Evolutionary conservation across 2,888 invertebrate genomes (phyloP).

Genomic region (Marronus borbonicus): DNA sequence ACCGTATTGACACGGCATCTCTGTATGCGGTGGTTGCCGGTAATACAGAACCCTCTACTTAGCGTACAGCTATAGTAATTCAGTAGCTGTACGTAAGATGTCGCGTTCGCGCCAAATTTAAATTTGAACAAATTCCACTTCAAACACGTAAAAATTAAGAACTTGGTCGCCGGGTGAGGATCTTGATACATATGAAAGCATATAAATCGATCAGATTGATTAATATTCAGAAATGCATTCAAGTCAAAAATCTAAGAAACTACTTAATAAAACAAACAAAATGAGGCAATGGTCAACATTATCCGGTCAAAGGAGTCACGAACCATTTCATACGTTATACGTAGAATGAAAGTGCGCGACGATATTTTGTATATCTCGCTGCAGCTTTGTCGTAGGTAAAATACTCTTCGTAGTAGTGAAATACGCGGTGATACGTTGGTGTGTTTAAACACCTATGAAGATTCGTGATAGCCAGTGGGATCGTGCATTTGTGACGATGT

Average conservation of each 20-base stretch:
- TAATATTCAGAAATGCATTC: too few species aligned
- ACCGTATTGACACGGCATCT: neutral
- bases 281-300: too few species aligned
- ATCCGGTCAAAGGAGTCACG: too few species aligned
- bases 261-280: too few species aligned
- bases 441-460: neutral
- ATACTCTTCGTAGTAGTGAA: conserved; percentile 6
- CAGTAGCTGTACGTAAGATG: neutral
- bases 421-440: neutral
- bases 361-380: neutral
- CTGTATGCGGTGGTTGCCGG: neutral
- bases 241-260: too few species aligned
- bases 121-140: neutral
- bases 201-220: too few species aligned
- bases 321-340: too few species aligned
- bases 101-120: neutral
- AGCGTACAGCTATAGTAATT: neutral
- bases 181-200: too few species aligned
- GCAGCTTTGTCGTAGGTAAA: neutral
- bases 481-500: conserved; percentile 15
- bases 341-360: conserved; percentile 2
- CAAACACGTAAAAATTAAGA: too few species aligned
- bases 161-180: too few species aligned
- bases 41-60: neutral
- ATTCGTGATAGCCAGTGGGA: conserved; percentile 12